Base-by-base conservation (phyloP, 2,888 invertebrate genomes). In the Diplazon laetatorius region DNA sequence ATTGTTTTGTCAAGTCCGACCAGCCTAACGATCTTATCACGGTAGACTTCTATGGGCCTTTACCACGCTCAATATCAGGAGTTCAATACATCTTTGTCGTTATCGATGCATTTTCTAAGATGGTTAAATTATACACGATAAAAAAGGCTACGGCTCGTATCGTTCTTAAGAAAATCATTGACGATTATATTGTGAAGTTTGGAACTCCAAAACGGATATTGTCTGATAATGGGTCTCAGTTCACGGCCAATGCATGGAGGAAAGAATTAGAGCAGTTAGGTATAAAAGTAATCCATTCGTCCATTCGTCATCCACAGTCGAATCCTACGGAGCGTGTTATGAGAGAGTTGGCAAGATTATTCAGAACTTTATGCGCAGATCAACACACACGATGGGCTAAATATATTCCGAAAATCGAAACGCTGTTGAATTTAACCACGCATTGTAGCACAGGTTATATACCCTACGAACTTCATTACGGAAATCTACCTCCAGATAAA, bases 271-370 rank as follows among this genome's bases (percentile, higher is more conserved):
- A 66, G 18, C 46, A 52, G 22, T 39, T 48, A n/a, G 30, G 18
- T 1, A 68, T 77, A 14, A 57, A 69, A 48, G 65, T 70, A 2
- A 14, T 22, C 2, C 75, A 55, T 75, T 80, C 75, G 5, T 80
- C 80, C 0, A 68, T 81, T n/a, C 39, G 81, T 5, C 74, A 81
- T 57, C 79, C 81, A 0, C 79, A 81, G 16, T 66, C 73, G 1
- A 81, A 81, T 62, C 76, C 74, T 0, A 68, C 75, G 6, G 76
- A 81, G 18, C 70, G 80, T 0, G 62, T 80, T 0, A 81, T 80
- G 81, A 52, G 71, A 22, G 78, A 81, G 10, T 20, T 80, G n/a
- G 76, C 73, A 8, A 16, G 76, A 14, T 42, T 81, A 6, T 79
- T 78, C 25, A 5, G 81, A 20, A 74, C 75, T 1, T 63, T 62